A percentile compares a stretch with the other conserved stretches of the same genome.
These are phyloP conservation scores for Pycnomerus fuliginosus DNA, from an alignment of 2,888 invertebrate genomes.

Conservation along the genomic window DNA sequence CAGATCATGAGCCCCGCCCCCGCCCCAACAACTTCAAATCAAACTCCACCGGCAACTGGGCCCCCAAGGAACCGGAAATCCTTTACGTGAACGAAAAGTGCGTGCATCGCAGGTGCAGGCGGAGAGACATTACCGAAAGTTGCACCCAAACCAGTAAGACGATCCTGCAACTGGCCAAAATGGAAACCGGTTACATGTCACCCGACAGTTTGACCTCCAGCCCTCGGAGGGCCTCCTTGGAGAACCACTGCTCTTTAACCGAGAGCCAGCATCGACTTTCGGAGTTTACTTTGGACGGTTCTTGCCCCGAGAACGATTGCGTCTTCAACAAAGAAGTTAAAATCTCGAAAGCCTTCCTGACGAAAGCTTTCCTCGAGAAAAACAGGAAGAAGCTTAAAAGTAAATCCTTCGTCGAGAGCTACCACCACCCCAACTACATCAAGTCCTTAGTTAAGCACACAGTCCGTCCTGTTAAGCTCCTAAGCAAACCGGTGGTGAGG, in stretches of 20 bases:
- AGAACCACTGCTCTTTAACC: conserved; percentile 3
- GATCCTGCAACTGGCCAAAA: conserved; percentile 55
- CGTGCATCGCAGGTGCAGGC: neutral
- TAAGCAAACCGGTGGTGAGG: no score
- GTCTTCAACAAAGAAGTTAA: conserved; percentile 1
- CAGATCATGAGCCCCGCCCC: neutral
- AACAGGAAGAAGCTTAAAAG: conserved; percentile 8
- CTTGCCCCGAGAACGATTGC: conserved; percentile 8
- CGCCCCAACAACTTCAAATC: conserved; percentile 3
- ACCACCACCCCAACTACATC: conserved; percentile 15
- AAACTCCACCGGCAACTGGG: neutral
- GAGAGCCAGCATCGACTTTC: conserved; percentile 4
- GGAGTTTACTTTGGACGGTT: conserved; percentile 14
- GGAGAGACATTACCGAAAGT: conserved; percentile 8
- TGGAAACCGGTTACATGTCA: conserved; percentile 35
- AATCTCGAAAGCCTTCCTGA: conserved; percentile 27
- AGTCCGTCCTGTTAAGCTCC: no score
- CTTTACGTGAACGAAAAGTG: conserved; percentile 14
- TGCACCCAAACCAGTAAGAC: conserved; percentile 62
- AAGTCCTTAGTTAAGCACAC: no score
- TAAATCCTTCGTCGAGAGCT: conserved; percentile 9
- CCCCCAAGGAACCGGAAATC: conserved; percentile 7
- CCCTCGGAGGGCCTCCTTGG: conserved; percentile 29
- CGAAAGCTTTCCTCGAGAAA: conserved; percentile 37
- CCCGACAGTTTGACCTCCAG: conserved; percentile 44